Evolutionary conservation across 2,888 invertebrate genomes (phyloP), one percentile per base, ranked within the genome.

Genomic region (Sarcophaga rosellei): DNA sequence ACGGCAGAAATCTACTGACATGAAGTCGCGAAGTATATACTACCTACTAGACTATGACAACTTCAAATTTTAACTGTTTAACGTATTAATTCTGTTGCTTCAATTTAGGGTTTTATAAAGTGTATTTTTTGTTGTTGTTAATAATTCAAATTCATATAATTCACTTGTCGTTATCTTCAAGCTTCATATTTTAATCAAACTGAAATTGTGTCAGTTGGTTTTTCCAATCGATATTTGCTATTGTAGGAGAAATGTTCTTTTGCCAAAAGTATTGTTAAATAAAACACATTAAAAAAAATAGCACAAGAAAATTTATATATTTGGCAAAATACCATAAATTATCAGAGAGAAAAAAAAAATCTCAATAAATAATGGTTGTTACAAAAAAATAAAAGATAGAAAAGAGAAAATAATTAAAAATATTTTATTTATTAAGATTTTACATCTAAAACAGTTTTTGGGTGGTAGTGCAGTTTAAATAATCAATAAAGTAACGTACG

Each of bases 231-330:
- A 53, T 53, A 62, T 17, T 25, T 74, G 21, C 2, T 8, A 23
- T 68, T 61, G 81, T 74, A 20, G 74, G 68, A 61, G 66, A 53
- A 74, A 74, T 74, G 47, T 73, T 68, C 47, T 20, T 81, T 73
- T 20, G 61, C 73, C 35, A 59, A 74, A 74, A 44, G 53, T 63
- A 72, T 23, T 72, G 44, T 53, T 20, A 25, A 23, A 73, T 73
- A 20, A 45, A 59, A 59, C 45, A 15, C 25, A 57, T 57, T 15
- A 66, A n/a, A 44, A 65, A n/a, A 53, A 53, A 17, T 53, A 15
- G 53, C 17, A 15, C 12, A 53, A 35, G 2, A 66, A 66, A 53
- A 53, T 53, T 10, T 57, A 61, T 61, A 61, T 72, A 65, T 73
- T 74, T 80, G 73, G 80, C 74, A 81, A 74, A 47, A 45, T 20